Evolutionary conservation across 2,113 vertebrate species (phyloP).

Genomic region (Cavia aperea): DNA sequence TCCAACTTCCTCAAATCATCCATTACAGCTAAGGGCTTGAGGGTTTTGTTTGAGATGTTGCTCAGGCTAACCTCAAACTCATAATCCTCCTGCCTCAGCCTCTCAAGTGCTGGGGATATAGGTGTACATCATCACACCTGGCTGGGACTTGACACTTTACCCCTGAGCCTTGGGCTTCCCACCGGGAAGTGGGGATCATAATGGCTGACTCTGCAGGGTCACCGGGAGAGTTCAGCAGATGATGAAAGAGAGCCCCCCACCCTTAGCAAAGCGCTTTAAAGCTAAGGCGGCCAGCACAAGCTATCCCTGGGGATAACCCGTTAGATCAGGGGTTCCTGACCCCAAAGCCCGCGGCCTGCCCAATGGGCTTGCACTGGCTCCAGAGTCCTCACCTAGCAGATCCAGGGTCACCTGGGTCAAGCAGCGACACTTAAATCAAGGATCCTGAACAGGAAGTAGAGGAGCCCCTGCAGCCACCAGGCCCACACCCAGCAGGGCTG

Average conservation of each 20-base stretch:
- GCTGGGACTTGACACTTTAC: background rate
- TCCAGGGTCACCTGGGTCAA: background rate
- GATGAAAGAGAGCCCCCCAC: background rate
- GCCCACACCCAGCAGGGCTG: no score
- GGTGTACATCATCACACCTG: background rate
- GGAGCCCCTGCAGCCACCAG: accelerated
- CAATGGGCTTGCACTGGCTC: background rate
- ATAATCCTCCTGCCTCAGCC: background rate
- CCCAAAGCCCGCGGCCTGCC: accelerated
- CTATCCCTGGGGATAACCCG: accelerated
- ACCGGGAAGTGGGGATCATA: background rate
- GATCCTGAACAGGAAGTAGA: background rate
- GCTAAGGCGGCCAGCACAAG: background rate
- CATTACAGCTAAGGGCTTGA: background rate
- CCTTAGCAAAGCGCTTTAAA: accelerated
- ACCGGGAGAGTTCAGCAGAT: background rate
- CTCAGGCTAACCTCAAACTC: background rate
- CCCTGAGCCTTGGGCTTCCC: background rate
- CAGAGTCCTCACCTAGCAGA: background rate
- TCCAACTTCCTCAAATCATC: background rate
- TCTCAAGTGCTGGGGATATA: background rate
- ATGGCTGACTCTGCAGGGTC: background rate
- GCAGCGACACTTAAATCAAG: background rate
- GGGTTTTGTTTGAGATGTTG: background rate
- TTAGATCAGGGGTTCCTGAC: accelerated